Evolutionary conservation across 2,888 invertebrate genomes (phyloP).

Genomic region (Catocala fraxini): DNA sequence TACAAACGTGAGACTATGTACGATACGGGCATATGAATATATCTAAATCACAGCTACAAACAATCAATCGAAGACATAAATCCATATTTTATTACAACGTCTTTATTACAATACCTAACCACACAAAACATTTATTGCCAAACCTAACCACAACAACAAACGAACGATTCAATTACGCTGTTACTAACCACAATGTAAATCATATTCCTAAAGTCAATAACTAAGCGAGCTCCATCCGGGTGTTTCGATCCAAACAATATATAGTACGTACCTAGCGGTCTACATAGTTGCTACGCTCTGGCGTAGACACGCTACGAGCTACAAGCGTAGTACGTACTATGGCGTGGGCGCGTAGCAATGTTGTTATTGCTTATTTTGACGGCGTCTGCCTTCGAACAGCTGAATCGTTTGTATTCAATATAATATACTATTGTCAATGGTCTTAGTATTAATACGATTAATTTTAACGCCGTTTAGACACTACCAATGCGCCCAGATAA

Average conservation of each 20-base stretch:
- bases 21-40: no score
- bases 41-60: no score
- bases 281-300: constrained; percentile 64
- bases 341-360: constrained; percentile 48
- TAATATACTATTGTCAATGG: no score
- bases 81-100: no score
- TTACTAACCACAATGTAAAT: constrained; percentile 13
- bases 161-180: background rate
- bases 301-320: constrained; percentile 59
- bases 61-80: no score
- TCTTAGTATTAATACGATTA: no score
- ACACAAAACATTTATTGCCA: background rate
- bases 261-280: constrained; percentile 27
- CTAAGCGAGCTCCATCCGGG: constrained; percentile 23
- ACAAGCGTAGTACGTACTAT: constrained; percentile 48
- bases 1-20: no score
- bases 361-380: constrained; percentile 58
- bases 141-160: background rate
- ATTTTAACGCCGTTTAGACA: no score
- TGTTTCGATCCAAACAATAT: constrained; percentile 24
- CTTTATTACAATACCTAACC: no score
- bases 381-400: constrained; percentile 49
- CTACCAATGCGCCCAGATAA: no score
- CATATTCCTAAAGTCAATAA: constrained; percentile 26
- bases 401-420: constrained; percentile 35